Conservation (phyloP, 1,140 invertebrate species). For the Physella acuta region DNA sequence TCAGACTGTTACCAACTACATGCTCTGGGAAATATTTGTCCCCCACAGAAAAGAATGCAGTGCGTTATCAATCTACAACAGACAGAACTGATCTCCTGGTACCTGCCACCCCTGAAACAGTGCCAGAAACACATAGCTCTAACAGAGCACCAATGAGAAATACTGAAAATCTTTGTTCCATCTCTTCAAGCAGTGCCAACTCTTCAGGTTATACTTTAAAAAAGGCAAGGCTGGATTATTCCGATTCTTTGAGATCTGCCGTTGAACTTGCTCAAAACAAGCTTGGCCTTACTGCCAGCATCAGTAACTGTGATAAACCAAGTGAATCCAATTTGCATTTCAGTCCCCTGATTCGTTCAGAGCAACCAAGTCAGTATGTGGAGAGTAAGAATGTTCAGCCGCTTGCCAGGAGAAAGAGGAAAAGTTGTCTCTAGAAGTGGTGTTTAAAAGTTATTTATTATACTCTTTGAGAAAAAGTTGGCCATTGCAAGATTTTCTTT, state of each 20-base stretch:
- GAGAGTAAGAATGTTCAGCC: not conserved
- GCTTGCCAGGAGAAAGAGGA: not conserved
- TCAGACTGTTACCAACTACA: not conserved
- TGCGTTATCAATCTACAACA: not conserved
- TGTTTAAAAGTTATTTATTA: too few relatives aligned
- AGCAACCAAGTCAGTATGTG: not conserved
- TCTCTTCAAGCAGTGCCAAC: not conserved
- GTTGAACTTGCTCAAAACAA: too few relatives aligned
- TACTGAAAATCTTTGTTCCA: not conserved
- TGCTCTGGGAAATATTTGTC: not conserved
- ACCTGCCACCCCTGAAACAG: conserved; percentile 6
- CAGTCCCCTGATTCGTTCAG: not conserved
- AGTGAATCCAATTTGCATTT: not conserved
- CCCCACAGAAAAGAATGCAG: not conserved
- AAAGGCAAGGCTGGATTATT: conserved; percentile 7
- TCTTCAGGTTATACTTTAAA: not conserved
- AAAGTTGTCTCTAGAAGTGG: not conserved
- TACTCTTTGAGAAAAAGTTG: too few relatives aligned
- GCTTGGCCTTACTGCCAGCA: not conserved
- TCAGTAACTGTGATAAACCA: not conserved
- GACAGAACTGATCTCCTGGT: not conserved
- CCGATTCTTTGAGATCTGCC: too few relatives aligned
- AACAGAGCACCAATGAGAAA: conserved; percentile 1
- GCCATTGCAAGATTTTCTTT: too few relatives aligned
- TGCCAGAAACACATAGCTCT: conserved; percentile 2